phyloP scores from a whole-genome alignment of 1,140 invertebrate genomes.

The Lasaia peninsularis region DNA sequence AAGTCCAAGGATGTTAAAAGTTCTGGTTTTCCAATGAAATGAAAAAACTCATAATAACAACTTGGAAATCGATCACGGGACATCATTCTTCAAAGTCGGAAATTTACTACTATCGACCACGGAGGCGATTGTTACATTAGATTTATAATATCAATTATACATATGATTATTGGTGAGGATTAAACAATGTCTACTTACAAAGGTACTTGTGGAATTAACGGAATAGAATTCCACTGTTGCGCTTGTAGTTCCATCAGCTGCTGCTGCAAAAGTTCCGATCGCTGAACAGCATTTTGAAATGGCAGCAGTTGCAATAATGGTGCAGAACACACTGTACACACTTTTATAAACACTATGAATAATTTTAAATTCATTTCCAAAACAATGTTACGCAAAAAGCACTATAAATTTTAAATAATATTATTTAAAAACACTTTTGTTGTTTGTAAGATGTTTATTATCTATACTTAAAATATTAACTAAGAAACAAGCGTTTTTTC shows the following conservation, averaged over 20 bases:
- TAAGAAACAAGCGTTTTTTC: no score
- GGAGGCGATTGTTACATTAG: no score
- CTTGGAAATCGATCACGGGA: no score
- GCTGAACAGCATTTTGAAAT: not conserved
- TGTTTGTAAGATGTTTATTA: no score
- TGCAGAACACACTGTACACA: slow-evolving; percentile 15
- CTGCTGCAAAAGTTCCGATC: slow-evolving; percentile 26
- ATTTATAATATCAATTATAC: no score
- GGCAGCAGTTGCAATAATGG: not conserved
- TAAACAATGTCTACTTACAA: slow-evolving; percentile 12
- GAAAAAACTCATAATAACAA: no score
- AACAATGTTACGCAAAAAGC: not conserved
- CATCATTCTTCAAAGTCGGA: no score
- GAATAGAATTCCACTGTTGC: slow-evolving; percentile 21
- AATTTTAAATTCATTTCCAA: not conserved
- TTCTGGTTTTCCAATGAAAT: no score
- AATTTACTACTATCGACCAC: no score
- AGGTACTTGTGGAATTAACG: slow-evolving; percentile 1
- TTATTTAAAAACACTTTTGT: no score
- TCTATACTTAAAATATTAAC: no score
- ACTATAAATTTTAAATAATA: not conserved
- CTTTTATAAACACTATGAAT: slow-evolving; percentile 1
- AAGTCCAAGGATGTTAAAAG: no score
- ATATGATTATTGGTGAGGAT: not conserved
- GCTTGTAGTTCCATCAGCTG: slow-evolving; percentile 36